Percentiles rank a stretch among this genome's conserved stretches.
phyloP scores from a whole-genome alignment of 2,797 vertebrate genomes.

The Chloroceryle amazona region DNA sequence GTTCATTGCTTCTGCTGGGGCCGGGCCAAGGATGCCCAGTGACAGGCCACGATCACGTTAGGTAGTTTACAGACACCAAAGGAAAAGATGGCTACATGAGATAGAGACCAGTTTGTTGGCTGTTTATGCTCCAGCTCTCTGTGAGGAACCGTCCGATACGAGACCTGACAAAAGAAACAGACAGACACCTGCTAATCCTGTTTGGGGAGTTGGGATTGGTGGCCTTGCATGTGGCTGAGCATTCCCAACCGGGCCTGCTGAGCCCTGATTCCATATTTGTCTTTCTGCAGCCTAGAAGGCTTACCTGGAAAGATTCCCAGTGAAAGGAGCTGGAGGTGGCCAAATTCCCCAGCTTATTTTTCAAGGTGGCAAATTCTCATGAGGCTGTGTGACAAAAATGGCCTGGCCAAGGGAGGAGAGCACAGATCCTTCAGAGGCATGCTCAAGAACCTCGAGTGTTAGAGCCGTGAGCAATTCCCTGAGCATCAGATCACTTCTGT shows the following conservation, averaged over 20 bases:
- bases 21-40: background rate
- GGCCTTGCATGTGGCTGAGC: background rate
- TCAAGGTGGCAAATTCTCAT: background rate
- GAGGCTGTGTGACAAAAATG: background rate
- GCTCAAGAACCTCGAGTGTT: background rate
- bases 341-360: background rate
- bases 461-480: fast-evolving
- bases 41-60: fast-evolving
- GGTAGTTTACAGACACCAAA: background rate
- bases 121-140: background rate
- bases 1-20: background rate
- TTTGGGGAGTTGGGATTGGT: background rate
- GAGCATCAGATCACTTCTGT: background rate
- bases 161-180: background rate
- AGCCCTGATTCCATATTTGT: background rate
- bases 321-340: background rate
- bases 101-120: background rate
- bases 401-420: background rate
- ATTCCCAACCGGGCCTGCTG: background rate
- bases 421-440: background rate
- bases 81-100: background rate
- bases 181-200: background rate
- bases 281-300: background rate
- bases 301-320: background rate
- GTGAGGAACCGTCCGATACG: background rate